Base-by-base conservation (phyloP, 2,888 invertebrate genomes). In the Epinotia demarniana region DNA sequence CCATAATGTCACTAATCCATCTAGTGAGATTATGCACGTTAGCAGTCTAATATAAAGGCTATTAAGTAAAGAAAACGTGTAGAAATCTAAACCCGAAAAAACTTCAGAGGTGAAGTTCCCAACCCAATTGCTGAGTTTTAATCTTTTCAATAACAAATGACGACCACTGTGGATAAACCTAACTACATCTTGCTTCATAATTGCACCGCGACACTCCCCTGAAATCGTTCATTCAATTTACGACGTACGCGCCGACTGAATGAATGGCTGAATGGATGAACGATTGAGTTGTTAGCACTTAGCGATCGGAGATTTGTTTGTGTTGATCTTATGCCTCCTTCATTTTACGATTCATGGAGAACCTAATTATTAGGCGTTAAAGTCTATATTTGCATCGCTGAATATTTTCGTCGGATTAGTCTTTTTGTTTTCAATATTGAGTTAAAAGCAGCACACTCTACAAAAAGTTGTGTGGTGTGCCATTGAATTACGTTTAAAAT, bases 191-290 rank as follows among this genome's bases (percentile, higher is more conserved):
- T 62, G 71, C 73, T 73, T 73, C 62, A 67, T 73, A 74, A 53
- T 77, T 76, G 72, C 66, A 69, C 60, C 81, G 80, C 83, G 85
- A 85, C 86, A 84, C 78, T 78, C 77, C 72, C 75, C 75, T 61
- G 71, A 71, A 78, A 83, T 83, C 81, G 78, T 81, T 83, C 84
- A 83, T 81, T 84, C 82, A 81, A 75, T 75, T 75, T 75, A 67
- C 75, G 80, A 79, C 73, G 79, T 81, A 81, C 61, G 69, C 69
- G 67, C 39, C 64, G 78, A 78, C 69, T 73, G 79, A 74, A 66
- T 76, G 78, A 78, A 77, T 81, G 81, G 81, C 78, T 79, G 79
- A 81, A 79, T 80, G 79, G 78, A 76, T 72, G 66, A 78, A 72
- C 66, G 73, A 71, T 72, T 62, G 75, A 74, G 79, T 78, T 79